Base-by-base conservation (phyloP, 2,888 invertebrate genomes). In the Coleophora deauratella region DNA sequence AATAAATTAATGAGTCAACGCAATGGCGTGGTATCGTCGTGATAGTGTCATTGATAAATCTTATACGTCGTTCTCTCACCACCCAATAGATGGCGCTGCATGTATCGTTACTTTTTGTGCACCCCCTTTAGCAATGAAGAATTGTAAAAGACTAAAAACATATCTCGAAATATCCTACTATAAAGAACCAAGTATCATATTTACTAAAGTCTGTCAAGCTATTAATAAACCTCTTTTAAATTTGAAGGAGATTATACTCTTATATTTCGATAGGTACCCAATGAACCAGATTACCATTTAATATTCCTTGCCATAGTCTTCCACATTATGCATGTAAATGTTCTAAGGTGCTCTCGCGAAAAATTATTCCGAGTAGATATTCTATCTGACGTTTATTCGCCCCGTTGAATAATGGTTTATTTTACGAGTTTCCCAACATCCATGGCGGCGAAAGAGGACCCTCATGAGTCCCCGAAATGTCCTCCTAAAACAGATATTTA, bases 311-410 rank as follows among this genome's bases (percentile, higher is more conserved):
- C 52, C 47, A 51, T 53, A 67, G 63, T 59, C 58, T 50, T 52
- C 41, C 60, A 61, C 61, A 71, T 76, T 70, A 75, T 72, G 69
- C 64, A 74, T 74, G 68, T 63, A 69, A 72, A 74, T 70, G 61
- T 58, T 67, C 66, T 69, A 65, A 66, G 71, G 67, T 72, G 69
- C 73, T 71, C 60, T 50, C 10, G 54, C 62, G 57, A 62, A 69
- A 69, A 78, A 78, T 78, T 79, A 84, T 82, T 69, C 78, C 65
- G 66, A 76, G 77, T 73, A 76, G 74, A 72, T 71, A 66, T 72
- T 74, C 61, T 49, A 46, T 65, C 56, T 70, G 75, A 77, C 75
- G 60, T 80, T 81, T 75, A 72, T 78, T 53, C 57, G 57, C 34
- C 59, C 60, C 75, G 72, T 76, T 76, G 78, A 82, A 74, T 77